Evolutionary conservation across 2,113 vertebrate species (phyloP).

Genomic region (Micronycteris hirsuta): DNA sequence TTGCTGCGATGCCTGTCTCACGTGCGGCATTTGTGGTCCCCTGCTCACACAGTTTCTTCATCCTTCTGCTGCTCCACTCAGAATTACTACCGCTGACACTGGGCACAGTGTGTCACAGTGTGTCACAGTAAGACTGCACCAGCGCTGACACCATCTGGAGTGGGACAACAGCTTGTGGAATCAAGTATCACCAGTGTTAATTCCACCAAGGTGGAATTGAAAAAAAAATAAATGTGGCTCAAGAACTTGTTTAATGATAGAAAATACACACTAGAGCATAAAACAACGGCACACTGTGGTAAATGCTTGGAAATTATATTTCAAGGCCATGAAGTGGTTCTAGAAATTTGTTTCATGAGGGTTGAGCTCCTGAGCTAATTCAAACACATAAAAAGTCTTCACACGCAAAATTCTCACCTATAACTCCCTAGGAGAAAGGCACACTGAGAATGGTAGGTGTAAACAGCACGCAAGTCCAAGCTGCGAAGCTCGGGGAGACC

Average conservation of each 20-base stretch:
- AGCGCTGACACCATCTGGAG: rapidly evolving
- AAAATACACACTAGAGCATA: background rate
- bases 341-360: background rate
- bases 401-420: background rate
- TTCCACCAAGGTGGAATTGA: background rate
- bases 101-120: background rate
- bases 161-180: background rate
- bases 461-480: background rate
- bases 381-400: background rate
- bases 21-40: background rate
- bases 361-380: background rate
- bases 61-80: background rate
- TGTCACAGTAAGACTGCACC: background rate
- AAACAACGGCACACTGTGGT: background rate
- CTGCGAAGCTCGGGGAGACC: background rate
- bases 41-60: background rate
- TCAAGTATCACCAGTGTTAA: background rate
- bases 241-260: background rate
- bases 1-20: background rate
- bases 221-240: background rate
- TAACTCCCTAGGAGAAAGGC: background rate
- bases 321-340: background rate
- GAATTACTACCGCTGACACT: background rate
- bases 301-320: background rate
- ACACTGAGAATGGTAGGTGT: background rate